Base-by-base conservation (phyloP, 1,140 invertebrate genomes). In the Tetranychus cinnabarinus region DNA sequence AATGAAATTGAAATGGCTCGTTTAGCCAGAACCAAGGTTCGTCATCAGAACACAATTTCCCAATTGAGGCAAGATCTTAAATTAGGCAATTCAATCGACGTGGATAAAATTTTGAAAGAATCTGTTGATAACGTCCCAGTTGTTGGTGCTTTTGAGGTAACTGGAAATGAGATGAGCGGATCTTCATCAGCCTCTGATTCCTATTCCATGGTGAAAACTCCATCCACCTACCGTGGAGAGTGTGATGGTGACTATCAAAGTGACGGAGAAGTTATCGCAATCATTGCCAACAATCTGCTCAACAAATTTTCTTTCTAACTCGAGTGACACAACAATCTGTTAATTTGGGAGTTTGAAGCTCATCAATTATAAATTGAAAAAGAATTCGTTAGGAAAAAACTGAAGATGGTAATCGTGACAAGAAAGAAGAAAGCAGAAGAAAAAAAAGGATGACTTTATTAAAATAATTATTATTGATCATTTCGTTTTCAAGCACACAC, bases 61-160 rank as follows among this genome's bases (percentile, higher is more conserved):
- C 55, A 62, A 34, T 33, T 58, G n/a, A 62, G 36, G 46, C 23
- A 62, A 13, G 61, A 62, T 36, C 33, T 62, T 13, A 47, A 13
- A 15, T 42, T 42, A 42, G 31, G 39, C 12, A 37, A 37, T n/a
- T 23, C 7, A 31, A 33, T 52, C 31, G 35, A 62, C 15, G 31
- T n/a, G 23, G 39, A 47, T 35, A 4, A 6, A 15, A 58, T 45
- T 62, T 15, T 36, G 15, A 62, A 54, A 57, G 31, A 58, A 35
- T 15, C 39, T 47, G 10, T 31, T 35, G n/a, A 23, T 42, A 42
- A 6, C 23, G 33, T 23, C 10, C 12, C 23, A n/a, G 15, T 35
- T 56, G 12, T 36, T 36, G 55, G 34, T 56, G 39, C 39, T 42
- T 42, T 42, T 42, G n/a, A 50, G 39, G 47, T 60, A 31, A 7